Base-by-base conservation (phyloP, 2,797 vertebrate genomes). In the Pangasius mekongensis region DNA sequence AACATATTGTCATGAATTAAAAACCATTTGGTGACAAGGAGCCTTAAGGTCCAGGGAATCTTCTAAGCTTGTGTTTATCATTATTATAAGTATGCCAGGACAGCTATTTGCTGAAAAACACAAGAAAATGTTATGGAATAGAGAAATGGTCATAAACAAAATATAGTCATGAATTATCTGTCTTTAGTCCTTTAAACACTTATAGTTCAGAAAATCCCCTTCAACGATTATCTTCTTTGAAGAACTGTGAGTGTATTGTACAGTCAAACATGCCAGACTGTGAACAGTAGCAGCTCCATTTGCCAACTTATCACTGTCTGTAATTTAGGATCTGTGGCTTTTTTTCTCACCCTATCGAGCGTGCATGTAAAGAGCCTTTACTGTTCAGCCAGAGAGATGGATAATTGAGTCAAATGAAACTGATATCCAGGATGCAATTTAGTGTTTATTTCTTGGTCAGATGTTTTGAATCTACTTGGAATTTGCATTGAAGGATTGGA, bases 191-290 rank as follows among this genome's bases (percentile, higher is more conserved):
- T 47, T 39, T 64, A 83, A 83, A 64, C 80, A 47, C 18, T 24
- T 60, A 60, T 27, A 62, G 18, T 36, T 62, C 81, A 66, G 56
- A 83, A 66, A 66, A n/a, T 82, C 7, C 83, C 43, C 66, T 36
- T 16, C 64, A 54, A 56, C 22, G 0, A 71, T 71, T 85, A 36
- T 71, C 27, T 49, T 67, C 43, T 13, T 67, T 83, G n/a, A 85
- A 87, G 89, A 87, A 92, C 87, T 87, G 56, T 82, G 87, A 58
- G 83, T 92, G 81, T 81, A 86, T 88, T 56, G 71, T 62, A 64
- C 39, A 16, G n/a, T 92, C 90, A 94, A 90, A 60, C 20, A 24
- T 88, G 86, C 89, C 94, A 95, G 93, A 93, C 93, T 92, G 85
- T 89, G 62, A 85, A 92, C 94, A 90, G 93, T 93, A 94, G 93